Conservation (phyloP, 2,113 vertebrate genomes). For the Thunnus thynnus region DNA sequence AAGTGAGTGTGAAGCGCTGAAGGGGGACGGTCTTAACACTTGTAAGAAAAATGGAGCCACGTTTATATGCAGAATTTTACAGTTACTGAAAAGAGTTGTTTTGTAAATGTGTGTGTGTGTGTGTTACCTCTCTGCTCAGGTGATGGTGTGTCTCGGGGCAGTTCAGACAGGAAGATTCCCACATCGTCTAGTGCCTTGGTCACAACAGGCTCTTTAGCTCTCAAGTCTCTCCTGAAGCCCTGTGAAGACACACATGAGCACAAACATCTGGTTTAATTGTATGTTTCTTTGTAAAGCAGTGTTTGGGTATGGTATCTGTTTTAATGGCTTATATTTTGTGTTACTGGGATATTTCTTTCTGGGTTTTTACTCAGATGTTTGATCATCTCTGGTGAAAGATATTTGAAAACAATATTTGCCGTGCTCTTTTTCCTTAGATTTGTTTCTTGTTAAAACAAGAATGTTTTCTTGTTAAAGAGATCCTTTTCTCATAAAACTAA, state of each 20-base stretch:
- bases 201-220: conserved; percentile 79
- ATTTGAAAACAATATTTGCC: too few relatives aligned
- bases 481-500: too few relatives aligned
- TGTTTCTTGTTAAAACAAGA: too few relatives aligned
- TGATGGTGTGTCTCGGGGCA: conserved; percentile 74
- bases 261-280: neutral
- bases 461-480: too few relatives aligned
- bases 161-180: conserved; percentile 77
- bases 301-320: neutral
- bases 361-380: too few relatives aligned
- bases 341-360: neutral
- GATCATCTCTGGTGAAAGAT: too few relatives aligned
- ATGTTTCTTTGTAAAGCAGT: too few relatives aligned
- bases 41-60: neutral
- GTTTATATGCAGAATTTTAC: neutral
- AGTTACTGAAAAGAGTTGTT: neutral
- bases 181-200: conserved; percentile 78
- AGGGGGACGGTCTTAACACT: neutral
- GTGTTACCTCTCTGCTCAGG: conserved; percentile 78
- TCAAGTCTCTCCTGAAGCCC: conserved; percentile 80
- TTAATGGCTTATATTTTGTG: neutral
- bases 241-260: conserved; percentile 44
- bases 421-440: too few relatives aligned
- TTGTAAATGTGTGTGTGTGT: conserved; percentile 5
- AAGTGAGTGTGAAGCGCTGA: neutral